Evolutionary conservation across 2,113 vertebrate genomes (phyloP), one percentile per base, ranked within the genome.

Genomic region (Jacana jacana): DNA sequence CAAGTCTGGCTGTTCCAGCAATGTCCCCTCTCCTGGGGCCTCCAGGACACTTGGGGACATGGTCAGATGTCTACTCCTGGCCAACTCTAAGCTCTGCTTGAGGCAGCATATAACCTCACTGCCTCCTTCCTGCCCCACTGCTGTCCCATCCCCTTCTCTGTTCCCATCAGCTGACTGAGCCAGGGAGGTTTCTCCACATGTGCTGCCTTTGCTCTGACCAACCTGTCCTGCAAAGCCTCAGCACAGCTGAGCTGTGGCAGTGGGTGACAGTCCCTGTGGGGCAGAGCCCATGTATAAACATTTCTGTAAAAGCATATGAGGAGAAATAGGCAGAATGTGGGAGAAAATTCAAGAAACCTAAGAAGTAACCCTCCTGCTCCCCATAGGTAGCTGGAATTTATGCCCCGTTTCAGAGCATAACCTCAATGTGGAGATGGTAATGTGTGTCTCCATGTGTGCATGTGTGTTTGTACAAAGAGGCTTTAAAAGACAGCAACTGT

Each of bases 61-160:
- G 2, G 49, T 13, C 0, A 2, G 58, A 22, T 7, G 28, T 8
- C 52, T 1, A 4, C 9, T 46, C 18, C n/a, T 1, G 3, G 31
- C 14, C 58, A 55, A 33, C 33, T 37, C 44, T 1, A 2, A 71
- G 30, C 30, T 17, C 30, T 1, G 6, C 40, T 54, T 1, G 0
- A 20, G 27, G n/a, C 40, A 40, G 49, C 13, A 16, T 1, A 3
- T 27, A 4, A 0, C 55, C 40, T 48, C 1, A 2, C 23, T 46
- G n/a, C 39, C n/a, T 40, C 11, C 33, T 17, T 31, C 44, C 23
- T 1, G 4, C 6, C 54, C 30, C 0, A 2, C 55, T 15, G 48
- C 46, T 39, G 17, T 24, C 23, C 37, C 8, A 1, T 17, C 28
- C 31, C 46, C 28, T 17, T n/a, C 65, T 30, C 72, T 1, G 8